Percentiles rank a stretch among this genome's conserved stretches.
These are phyloP conservation scores for Cladorhizidae sp. DNA, from an alignment of 37 sponge, comb jelly and placozoan genomes.

Conservation along the genomic window DNA sequence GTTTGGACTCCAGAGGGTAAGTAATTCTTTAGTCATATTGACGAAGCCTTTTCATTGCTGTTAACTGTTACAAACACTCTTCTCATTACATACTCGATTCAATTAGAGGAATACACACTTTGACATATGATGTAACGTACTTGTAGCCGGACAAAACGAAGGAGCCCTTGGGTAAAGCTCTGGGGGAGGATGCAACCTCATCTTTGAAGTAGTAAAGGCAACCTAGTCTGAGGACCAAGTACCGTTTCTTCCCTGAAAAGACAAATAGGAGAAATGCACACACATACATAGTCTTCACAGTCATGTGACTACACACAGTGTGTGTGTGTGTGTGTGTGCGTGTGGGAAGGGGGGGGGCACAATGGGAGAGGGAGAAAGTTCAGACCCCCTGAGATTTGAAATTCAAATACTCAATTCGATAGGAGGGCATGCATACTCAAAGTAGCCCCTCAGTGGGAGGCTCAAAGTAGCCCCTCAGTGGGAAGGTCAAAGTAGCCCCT, in stretches of 20 bases:
- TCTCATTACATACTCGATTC: too few species aligned
- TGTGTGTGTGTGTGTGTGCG: neutral
- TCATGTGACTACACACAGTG: neutral
- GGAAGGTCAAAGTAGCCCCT: too few species aligned
- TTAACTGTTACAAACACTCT: too few species aligned
- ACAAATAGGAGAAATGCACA: neutral
- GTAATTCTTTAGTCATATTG: too few species aligned
- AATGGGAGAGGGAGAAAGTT: neutral
- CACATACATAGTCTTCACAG: neutral
- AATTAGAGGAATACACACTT: too few species aligned
- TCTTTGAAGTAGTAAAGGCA: slow-evolving; percentile 83
- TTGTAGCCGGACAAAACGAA: slow-evolving; percentile 68
- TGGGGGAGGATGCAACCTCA: slow-evolving; percentile 55
- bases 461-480: too few species aligned
- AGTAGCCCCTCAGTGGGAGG: too few species aligned
- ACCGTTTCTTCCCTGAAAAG: slow-evolving; percentile 75
- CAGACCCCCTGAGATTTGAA: too few species aligned
- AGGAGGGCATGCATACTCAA: too few species aligned
- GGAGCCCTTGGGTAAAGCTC: slow-evolving; percentile 59
- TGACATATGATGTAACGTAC: slow-evolving; percentile 40
- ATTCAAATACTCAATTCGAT: too few species aligned
- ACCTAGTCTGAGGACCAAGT: slow-evolving; percentile 73
- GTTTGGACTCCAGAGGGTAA: too few species aligned
- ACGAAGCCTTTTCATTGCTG: too few species aligned
- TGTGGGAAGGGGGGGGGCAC: neutral